Conservation (phyloP, 2,888 invertebrate genomes). For the Glaucopsyche alexis region DNA sequence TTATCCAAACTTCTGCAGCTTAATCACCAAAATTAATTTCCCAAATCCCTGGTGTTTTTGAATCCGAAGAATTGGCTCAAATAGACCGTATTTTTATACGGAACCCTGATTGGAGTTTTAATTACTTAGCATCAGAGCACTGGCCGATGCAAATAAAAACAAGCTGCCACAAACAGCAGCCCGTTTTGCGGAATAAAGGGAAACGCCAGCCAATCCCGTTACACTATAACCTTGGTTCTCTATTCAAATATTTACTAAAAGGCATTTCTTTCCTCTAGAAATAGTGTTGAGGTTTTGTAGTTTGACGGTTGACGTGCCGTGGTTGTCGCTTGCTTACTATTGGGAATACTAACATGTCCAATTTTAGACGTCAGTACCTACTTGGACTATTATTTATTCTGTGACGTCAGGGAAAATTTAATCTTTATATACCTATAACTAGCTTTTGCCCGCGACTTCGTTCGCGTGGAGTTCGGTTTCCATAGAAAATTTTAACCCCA, state of each 20-base stretch:
- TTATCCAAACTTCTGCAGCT: neutral
- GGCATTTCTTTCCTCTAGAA: neutral
- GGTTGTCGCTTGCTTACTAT: too few relatives aligned
- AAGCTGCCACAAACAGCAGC: conserved; percentile 39
- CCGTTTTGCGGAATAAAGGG: conserved; percentile 41
- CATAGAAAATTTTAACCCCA: too few relatives aligned
- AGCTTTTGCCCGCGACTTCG: too few relatives aligned
- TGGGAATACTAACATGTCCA: too few relatives aligned
- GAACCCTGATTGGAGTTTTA: conserved; percentile 44
- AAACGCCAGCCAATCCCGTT: conserved; percentile 33
- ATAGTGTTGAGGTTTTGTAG: neutral
- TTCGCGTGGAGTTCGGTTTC: too few relatives aligned
- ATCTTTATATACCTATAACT: too few relatives aligned
- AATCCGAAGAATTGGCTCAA: conserved; percentile 4
- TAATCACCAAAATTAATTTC: neutral
- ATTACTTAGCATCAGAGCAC: conserved; percentile 46
- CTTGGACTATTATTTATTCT: too few relatives aligned
- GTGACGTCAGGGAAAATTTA: too few relatives aligned
- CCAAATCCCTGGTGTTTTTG: neutral
- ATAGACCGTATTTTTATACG: conserved; percentile 31
- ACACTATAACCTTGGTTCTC: conserved; percentile 14
- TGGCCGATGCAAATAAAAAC: conserved; percentile 43
- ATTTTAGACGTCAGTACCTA: too few relatives aligned
- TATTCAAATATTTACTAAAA: conserved; percentile 20
- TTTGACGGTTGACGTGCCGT: neutral